A percentile compares a stretch with the other conserved stretches of the same genome.
phyloP scores from a whole-genome alignment of 35 echinoderm and acorn worm genomes.

The Apostichopus japonicus region DNA sequence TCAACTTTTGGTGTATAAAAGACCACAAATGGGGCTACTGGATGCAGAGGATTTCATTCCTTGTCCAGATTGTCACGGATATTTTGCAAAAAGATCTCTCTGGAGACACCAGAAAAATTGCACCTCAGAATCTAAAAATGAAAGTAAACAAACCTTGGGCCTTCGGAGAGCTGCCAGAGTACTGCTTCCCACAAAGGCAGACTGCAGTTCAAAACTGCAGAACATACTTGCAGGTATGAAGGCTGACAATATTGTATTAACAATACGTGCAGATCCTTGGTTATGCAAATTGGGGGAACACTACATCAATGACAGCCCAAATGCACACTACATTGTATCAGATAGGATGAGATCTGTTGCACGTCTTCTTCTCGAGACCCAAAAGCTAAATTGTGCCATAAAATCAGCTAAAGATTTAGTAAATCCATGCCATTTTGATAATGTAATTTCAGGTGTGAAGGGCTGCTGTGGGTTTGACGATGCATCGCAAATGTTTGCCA shows the following conservation, averaged over 20 bases:
- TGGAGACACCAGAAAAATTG: slow-evolving; percentile 16
- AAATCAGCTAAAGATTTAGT: slow-evolving; percentile 34
- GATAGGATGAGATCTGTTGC: slow-evolving; percentile 12
- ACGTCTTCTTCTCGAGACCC: background rate
- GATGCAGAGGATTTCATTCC: slow-evolving; percentile 1
- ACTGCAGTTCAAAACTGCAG: background rate
- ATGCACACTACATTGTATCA: background rate
- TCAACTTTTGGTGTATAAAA: background rate
- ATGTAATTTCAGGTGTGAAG: slow-evolving; percentile 18
- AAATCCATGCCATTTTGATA: slow-evolving; percentile 7
- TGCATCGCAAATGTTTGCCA: background rate
- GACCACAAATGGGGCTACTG: background rate
- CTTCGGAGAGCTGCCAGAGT: background rate
- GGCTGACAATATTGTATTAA: slow-evolving; percentile 10
- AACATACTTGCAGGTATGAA: background rate
- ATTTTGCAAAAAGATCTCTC: background rate
- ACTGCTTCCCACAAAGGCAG: background rate
- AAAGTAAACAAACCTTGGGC: background rate
- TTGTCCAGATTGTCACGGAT: slow-evolving; percentile 3
- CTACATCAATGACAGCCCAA: background rate
- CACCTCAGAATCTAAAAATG: background rate
- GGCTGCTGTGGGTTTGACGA: slow-evolving; percentile 1
- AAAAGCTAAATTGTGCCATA: background rate
- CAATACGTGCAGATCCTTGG: slow-evolving; percentile 6
- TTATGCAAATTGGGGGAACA: background rate